phyloP scores from a whole-genome alignment of 2,797 vertebrate genomes.

The Anabacerthia variegaticeps region DNA sequence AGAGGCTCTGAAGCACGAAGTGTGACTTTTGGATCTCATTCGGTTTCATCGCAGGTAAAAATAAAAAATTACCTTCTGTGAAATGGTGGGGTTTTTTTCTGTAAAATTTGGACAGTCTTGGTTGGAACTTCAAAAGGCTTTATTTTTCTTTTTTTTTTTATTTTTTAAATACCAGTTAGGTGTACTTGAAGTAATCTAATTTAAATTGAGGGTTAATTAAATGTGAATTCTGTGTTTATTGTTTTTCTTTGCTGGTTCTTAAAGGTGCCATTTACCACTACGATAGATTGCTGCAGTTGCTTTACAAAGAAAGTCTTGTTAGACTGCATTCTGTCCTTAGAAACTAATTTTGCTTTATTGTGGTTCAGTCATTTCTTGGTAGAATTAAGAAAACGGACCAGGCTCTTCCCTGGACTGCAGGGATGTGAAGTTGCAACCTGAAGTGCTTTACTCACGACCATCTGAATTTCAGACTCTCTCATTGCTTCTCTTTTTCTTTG shows the following conservation, averaged over 20 bases:
- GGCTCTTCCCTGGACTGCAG: neutral
- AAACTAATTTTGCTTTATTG: neutral
- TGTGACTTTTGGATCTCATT: constrained; percentile 60
- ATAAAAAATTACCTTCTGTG: neutral
- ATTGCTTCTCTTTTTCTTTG: neutral
- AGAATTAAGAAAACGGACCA: neutral
- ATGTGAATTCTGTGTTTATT: neutral
- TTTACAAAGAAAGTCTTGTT: neutral
- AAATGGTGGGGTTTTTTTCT: neutral
- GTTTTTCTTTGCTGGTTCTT: neutral
- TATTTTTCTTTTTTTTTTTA: neutral
- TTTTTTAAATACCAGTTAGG: neutral
- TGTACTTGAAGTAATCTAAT: neutral
- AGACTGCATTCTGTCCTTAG: neutral
- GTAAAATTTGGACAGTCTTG: neutral
- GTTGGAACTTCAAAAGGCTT: neutral
- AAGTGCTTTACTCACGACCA: neutral
- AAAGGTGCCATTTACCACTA: neutral
- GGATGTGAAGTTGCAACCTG: neutral
- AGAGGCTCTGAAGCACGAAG: constrained; percentile 74
- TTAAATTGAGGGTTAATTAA: neutral
- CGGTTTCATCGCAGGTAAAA: constrained; percentile 76
- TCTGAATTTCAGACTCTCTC: neutral
- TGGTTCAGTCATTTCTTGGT: neutral
- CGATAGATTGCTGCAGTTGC: neutral